Base-by-base conservation (phyloP, 2,888 invertebrate genomes). In the Drosophila borealis region DNA sequence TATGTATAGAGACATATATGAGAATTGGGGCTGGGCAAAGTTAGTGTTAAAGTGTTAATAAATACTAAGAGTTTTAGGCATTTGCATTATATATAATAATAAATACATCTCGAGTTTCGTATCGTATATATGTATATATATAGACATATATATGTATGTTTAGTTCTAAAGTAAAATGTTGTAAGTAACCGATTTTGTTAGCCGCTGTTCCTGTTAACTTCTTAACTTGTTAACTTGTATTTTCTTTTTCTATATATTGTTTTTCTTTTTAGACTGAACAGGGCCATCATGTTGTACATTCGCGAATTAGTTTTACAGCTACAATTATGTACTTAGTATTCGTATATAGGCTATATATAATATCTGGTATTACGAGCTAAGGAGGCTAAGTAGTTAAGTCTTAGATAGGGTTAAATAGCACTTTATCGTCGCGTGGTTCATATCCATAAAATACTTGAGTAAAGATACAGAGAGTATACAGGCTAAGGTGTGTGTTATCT, bases 391-490 rank as follows among this genome's bases (percentile, higher is more conserved):
- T 69, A 64, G 76, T 81, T 73, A 84, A 86, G 83, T 86, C 83
- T 84, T 77, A 83, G 87, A 70, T 83, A 63, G 77, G 78, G 69
- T 82, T 86, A 72, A 84, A 84, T 84, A 84, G 83, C 83, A 84
- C 83, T 75, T 79, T 59, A 77, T 62, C 66, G 73, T 77, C 77
- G 29, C 29, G 70, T 64, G 55, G 56, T 67, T 63, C 48, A 67
- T 74, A 74, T 82, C 67, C 74, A 70, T 81, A 87, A 78, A 85
- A 85, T 85, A 85, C 85, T 85, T 87, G 76, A 87, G 85, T 87
- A 85, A 85, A 85, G 85, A 87, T 87, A 80, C 65, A 29, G 29
- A 29, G 75, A 75, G 57, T 75, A 63, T 61, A 74, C 42, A 70
- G 71, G 70, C 77, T 83, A 80, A 68, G 3, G 25, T 54, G 21